Evolutionary conservation across 2,113 vertebrate genomes (phyloP).

Genomic region (Sakesphorus luctuosus): DNA sequence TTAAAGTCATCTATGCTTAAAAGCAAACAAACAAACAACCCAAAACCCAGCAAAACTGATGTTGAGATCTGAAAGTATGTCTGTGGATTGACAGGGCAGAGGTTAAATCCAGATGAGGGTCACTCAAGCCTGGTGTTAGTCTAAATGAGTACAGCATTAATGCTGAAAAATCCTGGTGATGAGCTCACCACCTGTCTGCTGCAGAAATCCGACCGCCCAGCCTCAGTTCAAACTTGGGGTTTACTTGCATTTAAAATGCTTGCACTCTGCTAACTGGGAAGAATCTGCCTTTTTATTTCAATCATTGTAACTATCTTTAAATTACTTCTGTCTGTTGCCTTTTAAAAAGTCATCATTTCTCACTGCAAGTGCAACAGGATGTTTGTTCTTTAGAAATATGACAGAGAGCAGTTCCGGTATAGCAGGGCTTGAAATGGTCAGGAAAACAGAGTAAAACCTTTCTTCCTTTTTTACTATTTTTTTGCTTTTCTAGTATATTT

Average conservation of each 20-base stretch:
- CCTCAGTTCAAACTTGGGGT: conserved; percentile 13
- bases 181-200: conserved; percentile 63
- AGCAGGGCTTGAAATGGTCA: neutral
- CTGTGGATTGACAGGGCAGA: conserved; percentile 49
- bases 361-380: neutral
- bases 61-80: conserved; percentile 9
- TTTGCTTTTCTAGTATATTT: neutral
- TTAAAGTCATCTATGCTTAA: conserved; percentile 21
- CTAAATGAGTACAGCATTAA: conserved; percentile 59
- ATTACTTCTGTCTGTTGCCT: neutral
- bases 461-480: too few relatives aligned
- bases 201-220: conserved; percentile 14
- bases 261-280: neutral
- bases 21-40: too few relatives aligned
- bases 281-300: conserved; percentile 47
- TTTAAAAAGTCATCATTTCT: neutral
- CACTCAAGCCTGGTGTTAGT: conserved; percentile 55
- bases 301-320: neutral
- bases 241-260: neutral
- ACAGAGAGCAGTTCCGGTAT: neutral
- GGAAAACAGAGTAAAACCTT: neutral
- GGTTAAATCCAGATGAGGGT: conserved; percentile 70
- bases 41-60: neutral
- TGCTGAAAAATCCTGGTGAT: conserved; percentile 38
- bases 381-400: neutral